Evolutionary conservation across 2,113 vertebrate species (phyloP).

Genomic region (Pimephales promelas): DNA sequence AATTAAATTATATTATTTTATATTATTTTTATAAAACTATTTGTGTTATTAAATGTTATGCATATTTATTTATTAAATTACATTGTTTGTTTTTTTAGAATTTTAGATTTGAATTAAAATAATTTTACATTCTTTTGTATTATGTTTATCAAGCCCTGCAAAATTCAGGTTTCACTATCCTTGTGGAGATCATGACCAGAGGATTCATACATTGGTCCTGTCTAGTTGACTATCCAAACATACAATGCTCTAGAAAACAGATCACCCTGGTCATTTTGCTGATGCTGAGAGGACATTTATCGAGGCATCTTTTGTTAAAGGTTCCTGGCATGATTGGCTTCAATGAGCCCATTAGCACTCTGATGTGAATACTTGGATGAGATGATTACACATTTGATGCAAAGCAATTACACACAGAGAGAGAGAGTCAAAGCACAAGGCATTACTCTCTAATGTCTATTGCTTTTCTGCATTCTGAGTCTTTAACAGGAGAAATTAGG

Average conservation of each 20-base stretch:
- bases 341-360: not conserved
- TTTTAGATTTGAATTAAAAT: too few species aligned
- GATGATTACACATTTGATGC: not conserved
- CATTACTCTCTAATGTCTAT: conserved; percentile 9
- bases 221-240: too few species aligned
- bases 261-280: not conserved
- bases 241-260: not conserved
- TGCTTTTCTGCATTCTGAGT: conserved; percentile 15
- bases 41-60: too few species aligned
- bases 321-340: not conserved
- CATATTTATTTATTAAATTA: too few species aligned
- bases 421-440: not conserved
- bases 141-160: too few species aligned
- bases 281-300: not conserved
- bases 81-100: too few species aligned
- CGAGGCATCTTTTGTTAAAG: not conserved
- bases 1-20: too few species aligned
- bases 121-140: too few species aligned
- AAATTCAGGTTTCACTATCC: too few species aligned
- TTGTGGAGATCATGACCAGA: too few species aligned
- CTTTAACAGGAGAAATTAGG: conserved; percentile 16
- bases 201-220: too few species aligned
- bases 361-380: not conserved
- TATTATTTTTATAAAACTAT: too few species aligned
- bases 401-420: not conserved